Conservation (phyloP, 2,797 vertebrate genomes). For the Macropodus opercularis region DNA sequence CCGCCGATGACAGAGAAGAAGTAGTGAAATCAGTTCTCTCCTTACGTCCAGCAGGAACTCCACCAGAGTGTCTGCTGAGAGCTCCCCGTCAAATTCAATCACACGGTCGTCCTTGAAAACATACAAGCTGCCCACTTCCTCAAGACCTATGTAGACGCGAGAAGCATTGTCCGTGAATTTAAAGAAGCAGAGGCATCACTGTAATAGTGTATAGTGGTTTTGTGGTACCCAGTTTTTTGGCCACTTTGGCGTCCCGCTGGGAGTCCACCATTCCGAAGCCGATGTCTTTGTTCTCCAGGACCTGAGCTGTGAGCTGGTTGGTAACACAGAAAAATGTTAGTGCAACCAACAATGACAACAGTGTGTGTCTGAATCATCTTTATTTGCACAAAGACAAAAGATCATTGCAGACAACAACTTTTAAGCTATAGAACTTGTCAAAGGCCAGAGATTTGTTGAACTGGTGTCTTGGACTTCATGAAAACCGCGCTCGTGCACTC, state of each 20-base stretch:
- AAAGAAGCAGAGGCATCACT: background rate
- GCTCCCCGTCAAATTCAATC: conserved; percentile 96
- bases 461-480: too few species aligned
- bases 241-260: conserved; percentile 91
- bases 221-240: conserved; percentile 88
- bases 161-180: background rate
- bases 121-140: conserved; percentile 94
- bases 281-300: conserved; percentile 92
- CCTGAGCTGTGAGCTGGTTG: conserved; percentile 90
- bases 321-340: conserved; percentile 37
- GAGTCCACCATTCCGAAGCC: conserved; percentile 94
- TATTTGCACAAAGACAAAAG: background rate
- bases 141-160: conserved; percentile 80
- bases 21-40: background rate
- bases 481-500: too few species aligned
- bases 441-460: too few species aligned
- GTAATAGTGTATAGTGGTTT: background rate
- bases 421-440: too few species aligned
- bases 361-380: too few species aligned
- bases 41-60: conserved; percentile 97
- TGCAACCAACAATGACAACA: too few species aligned
- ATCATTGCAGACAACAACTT: too few species aligned
- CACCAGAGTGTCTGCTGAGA: conserved; percentile 93
- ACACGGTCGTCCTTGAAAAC: conserved; percentile 93
- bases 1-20: background rate